These are phyloP conservation scores for Listronotus oregonensis DNA, from an alignment of 1,140 invertebrate species.

Conservation along the genomic window DNA sequence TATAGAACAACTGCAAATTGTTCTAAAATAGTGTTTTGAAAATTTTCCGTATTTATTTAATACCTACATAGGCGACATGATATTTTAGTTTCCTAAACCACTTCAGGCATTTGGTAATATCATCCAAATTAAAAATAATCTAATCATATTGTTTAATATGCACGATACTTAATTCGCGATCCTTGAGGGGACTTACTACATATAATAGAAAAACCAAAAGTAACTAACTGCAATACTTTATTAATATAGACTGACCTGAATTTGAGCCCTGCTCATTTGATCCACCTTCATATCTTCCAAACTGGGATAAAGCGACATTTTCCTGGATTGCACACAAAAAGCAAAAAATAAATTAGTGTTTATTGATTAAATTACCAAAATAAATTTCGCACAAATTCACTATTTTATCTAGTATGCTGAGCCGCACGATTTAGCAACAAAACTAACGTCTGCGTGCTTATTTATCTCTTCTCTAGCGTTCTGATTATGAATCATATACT, in stretches of 20 bases:
- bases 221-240: not conserved
- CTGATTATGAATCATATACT: constrained; percentile 1
- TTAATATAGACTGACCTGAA: constrained; percentile 16
- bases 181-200: too few relatives aligned
- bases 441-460: not conserved
- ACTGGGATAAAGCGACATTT: constrained; percentile 79
- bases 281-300: constrained; percentile 94
- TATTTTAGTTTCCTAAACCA: too few relatives aligned
- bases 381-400: too few relatives aligned
- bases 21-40: too few relatives aligned
- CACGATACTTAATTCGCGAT: too few relatives aligned
- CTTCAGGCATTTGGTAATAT: too few relatives aligned
- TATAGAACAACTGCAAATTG: too few relatives aligned
- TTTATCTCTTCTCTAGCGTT: constrained; percentile 1
- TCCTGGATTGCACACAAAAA: not conserved
- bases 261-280: constrained; percentile 69
- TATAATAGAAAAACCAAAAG: too few relatives aligned
- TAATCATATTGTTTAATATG: too few relatives aligned
- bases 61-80: too few relatives aligned
- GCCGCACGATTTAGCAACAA: not conserved
- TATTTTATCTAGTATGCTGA: not conserved
- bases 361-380: not conserved
- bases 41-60: too few relatives aligned
- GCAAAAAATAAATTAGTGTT: not conserved
- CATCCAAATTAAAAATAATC: too few relatives aligned